phyloP scores from a whole-genome alignment of 2,797 vertebrate species.

The Brotula barbata region DNA sequence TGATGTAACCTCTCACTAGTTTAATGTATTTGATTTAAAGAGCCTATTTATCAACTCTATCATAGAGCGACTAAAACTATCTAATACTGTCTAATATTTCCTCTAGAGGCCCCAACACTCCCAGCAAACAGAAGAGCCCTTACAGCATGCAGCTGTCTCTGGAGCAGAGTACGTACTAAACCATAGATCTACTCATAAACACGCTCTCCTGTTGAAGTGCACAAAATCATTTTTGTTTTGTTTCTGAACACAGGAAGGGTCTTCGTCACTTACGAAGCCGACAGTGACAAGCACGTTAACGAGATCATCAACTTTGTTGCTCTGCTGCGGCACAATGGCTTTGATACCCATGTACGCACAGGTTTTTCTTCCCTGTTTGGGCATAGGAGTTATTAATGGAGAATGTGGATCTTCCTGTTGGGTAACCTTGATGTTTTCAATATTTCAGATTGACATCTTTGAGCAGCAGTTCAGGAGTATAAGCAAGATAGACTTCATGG shows the following conservation, averaged over 20 bases:
- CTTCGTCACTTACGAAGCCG: conserved; percentile 83
- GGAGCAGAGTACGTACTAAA: conserved; percentile 78
- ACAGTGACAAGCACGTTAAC: conserved; percentile 80
- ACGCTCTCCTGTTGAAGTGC: too few relatives aligned
- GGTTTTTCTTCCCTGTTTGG: not conserved
- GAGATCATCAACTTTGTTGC: conserved; percentile 84
- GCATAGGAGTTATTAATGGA: not conserved
- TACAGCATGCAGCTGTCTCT: conserved; percentile 71
- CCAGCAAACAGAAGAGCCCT: conserved; percentile 54
- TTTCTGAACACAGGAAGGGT: conserved; percentile 71
- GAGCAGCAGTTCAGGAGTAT: conserved; percentile 85
- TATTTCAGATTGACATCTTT: conserved; percentile 82
- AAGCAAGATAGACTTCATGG: conserved; percentile 87
- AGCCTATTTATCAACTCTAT: not conserved
- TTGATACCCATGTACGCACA: conserved; percentile 79
- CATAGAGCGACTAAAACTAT: not conserved
- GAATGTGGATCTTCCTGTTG: not conserved
- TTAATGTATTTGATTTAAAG: too few relatives aligned
- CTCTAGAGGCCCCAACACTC: conserved; percentile 42
- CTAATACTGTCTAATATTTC: too few relatives aligned
- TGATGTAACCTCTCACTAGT: too few relatives aligned
- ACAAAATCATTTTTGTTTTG: too few relatives aligned
- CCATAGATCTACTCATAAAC: not conserved
- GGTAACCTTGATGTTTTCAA: not conserved
- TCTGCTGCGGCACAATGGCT: conserved; percentile 82